phyloP scores from a whole-genome alignment of 2,113 vertebrate genomes.

The Calidris pugnax region DNA sequence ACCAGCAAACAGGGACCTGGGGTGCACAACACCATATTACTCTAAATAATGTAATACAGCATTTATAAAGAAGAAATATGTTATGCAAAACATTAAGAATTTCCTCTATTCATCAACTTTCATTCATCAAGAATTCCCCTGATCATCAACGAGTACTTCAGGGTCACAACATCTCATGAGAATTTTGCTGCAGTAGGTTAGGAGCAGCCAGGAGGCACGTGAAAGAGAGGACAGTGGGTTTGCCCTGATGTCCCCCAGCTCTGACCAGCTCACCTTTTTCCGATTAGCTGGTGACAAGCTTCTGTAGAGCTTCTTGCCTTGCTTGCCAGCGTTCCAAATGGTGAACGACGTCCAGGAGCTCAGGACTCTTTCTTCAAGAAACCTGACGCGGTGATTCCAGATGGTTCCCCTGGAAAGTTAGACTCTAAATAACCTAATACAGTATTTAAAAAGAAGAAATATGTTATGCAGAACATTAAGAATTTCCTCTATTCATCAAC shows the following conservation, averaged over 20 bases:
- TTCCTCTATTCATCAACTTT: too few relatives aligned
- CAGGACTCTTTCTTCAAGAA: constrained; percentile 88
- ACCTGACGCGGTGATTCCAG: constrained; percentile 87
- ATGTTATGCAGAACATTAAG: too few relatives aligned
- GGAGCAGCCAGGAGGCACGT: neutral
- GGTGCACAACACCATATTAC: rapidly evolving
- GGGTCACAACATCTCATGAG: rapidly evolving
- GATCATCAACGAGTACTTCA: neutral
- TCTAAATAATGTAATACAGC: neutral
- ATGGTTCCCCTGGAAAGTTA: constrained; percentile 82
- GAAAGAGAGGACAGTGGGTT: neutral
- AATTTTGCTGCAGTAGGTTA: neutral
- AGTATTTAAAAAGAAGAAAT: too few relatives aligned
- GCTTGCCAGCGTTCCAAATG: constrained; percentile 97
- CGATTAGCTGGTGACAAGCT: constrained; percentile 77
- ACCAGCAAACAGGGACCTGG: neutral
- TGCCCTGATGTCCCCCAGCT: neutral
- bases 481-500: too few relatives aligned
- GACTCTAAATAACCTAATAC: too few relatives aligned
- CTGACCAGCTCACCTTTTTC: constrained; percentile 79
- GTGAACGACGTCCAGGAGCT: constrained; percentile 87
- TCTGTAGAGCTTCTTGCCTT: constrained; percentile 90
- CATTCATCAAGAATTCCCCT: too few relatives aligned
- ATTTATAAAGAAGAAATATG: neutral
- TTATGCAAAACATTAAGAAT: neutral